Evolutionary conservation across 2,888 invertebrate species (phyloP).

Genomic region (Ormyrus thymus): DNA sequence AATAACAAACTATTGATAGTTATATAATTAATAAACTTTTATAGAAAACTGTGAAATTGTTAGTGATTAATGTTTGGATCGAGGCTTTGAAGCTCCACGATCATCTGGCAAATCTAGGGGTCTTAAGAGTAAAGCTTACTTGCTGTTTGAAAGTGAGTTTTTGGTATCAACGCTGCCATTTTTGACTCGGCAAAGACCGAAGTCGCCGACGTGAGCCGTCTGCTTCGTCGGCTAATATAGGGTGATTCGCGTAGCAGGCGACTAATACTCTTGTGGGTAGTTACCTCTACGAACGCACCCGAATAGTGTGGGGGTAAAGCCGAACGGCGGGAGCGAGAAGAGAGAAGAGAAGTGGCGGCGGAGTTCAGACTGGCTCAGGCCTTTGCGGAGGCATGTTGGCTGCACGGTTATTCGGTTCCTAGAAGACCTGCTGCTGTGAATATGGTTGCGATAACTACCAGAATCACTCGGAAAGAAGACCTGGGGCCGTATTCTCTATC

Average conservation of each 20-base stretch:
- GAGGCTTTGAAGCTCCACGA: not conserved
- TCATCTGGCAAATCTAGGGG: not conserved
- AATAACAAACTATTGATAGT: slow-evolving; percentile 43
- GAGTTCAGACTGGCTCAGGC: too few species aligned
- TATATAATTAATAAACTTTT: slow-evolving; percentile 55
- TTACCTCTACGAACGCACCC: too few species aligned
- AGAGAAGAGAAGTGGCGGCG: too few species aligned
- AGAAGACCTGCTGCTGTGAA: too few species aligned
- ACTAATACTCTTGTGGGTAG: too few species aligned
- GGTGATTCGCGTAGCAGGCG: not conserved
- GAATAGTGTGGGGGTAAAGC: too few species aligned
- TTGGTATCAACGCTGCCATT: slow-evolving; percentile 66
- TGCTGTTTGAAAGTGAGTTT: slow-evolving; percentile 58
- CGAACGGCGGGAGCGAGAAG: too few species aligned
- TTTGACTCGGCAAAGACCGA: slow-evolving; percentile 57
- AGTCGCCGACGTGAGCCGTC: slow-evolving; percentile 39
- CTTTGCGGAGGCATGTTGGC: too few species aligned
- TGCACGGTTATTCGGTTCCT: too few species aligned
- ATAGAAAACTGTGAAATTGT: not conserved
- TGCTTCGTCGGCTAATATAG: not conserved
- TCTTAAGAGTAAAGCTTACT: slow-evolving; percentile 60
- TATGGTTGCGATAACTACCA: too few species aligned
- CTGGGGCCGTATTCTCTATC: too few species aligned
- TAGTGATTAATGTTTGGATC: not conserved
- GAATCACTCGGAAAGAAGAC: too few species aligned